Base-by-base conservation (phyloP, 1,140 invertebrate genomes). In the Drosophila mayri region DNA sequence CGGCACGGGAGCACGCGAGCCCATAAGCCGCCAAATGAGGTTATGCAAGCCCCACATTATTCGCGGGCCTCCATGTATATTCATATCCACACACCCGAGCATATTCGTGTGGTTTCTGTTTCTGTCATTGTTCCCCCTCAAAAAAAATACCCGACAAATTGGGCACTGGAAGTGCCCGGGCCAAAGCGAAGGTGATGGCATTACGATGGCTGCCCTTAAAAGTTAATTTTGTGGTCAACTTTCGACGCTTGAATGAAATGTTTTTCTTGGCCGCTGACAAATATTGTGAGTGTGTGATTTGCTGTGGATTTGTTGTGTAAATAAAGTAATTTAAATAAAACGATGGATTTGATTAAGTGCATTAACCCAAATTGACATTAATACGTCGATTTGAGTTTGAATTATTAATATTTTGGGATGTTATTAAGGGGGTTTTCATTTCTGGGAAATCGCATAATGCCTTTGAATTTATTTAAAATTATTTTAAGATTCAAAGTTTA, bases 11-110 rank as follows among this genome's bases (percentile, higher is more conserved):
- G 72, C 80, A 83, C 80, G 83, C 79, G 82, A 87, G 59, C 52
- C 62, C 75, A 82, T 79, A 79, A 79, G 64, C 68, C 79, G 14
- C 74, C 63, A 87, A 87, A 76, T 79, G 62, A 79, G 77, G 75
- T 86, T 86, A 86, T 87, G 75, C 72, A 86, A 86, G 82, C 35
- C 44, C 66, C 44, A 66, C 79, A 72, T 58, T 60, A 72, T 58
- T 60, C 68, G 67, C 68, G 68, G 67, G 68, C 52, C 66, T 50
- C 41, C 49, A 86, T 86, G 79, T 87, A 82, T 86, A 86, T 86
- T 86, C 83, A 86, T 87, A 79, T 83, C 44, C 54, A 62, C 38
- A 75, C 63, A 64, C 41, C 76, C 72, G 64, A 71, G 44, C 50
- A 65, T 74, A 67, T 70, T 60, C 64, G 62, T 68, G 47, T 82